Evolutionary conservation across 1,140 invertebrate species (phyloP).

Genomic region (Glossosoma conforme): DNA sequence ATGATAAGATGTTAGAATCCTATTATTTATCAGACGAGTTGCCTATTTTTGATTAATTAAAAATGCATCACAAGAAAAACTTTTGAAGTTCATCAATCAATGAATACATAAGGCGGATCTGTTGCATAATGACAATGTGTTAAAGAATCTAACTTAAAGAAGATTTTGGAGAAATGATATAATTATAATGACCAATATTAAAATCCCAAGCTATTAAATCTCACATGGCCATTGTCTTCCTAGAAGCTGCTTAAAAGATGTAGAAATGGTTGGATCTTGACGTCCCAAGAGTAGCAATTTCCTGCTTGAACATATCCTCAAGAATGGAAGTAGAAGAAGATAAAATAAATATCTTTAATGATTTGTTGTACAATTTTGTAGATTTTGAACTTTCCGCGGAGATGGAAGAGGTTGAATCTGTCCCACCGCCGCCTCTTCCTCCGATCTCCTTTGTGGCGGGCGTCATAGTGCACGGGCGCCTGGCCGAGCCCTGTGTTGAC

Average conservation of each 20-base stretch:
- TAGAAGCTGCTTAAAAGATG: background rate
- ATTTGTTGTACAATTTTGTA: background rate
- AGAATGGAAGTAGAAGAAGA: background rate
- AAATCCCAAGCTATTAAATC: too few relatives aligned
- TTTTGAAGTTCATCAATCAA: too few relatives aligned
- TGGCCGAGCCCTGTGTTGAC: conserved; percentile 57
- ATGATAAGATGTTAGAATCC: background rate
- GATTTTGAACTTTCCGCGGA: background rate
- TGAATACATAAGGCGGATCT: too few relatives aligned
- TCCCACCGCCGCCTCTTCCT: background rate
- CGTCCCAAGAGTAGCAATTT: background rate
- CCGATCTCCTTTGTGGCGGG: conserved; percentile 38
- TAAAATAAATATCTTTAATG: background rate
- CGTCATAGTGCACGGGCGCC: conserved; percentile 59
- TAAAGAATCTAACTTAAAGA: too few relatives aligned
- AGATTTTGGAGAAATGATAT: background rate
- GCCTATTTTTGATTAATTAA: background rate
- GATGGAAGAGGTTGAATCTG: background rate
- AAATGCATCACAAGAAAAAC: too few relatives aligned
- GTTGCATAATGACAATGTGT: too few relatives aligned
- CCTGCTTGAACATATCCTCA: background rate
- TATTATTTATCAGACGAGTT: background rate
- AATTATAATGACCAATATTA: too few relatives aligned
- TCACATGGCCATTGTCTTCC: too few relatives aligned
- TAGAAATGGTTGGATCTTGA: background rate